A percentile compares a stretch with the other conserved stretches of the same genome.
Conservation (phyloP, 1,140 invertebrate genomes). For the Cotesia typhae region DNA sequence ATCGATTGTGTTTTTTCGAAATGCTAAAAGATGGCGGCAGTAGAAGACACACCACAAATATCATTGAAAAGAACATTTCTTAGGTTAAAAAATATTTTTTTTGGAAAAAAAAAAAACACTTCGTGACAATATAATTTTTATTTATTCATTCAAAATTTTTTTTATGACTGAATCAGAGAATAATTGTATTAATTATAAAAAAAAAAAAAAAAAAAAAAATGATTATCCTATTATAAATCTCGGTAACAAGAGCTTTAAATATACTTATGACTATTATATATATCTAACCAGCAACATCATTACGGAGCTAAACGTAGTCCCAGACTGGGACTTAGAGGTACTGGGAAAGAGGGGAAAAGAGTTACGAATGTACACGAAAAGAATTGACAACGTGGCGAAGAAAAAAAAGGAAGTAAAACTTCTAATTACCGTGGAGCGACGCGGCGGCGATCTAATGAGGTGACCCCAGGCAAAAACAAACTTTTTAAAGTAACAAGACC, state of each 20-base stretch:
- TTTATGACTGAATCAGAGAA: not conserved
- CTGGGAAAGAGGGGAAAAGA: no score
- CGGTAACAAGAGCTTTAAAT: no score
- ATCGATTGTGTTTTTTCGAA: no score
- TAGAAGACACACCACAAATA: no score
- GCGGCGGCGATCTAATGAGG: constrained; percentile 59
- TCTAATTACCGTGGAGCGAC: constrained; percentile 59
- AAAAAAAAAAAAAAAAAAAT: not conserved
- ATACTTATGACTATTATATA: not conserved
- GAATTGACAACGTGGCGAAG: constrained; percentile 4
- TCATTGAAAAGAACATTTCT: no score
- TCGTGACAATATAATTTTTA: no score
- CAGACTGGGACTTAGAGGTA: constrained; percentile 14
- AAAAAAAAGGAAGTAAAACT: constrained; percentile 53
- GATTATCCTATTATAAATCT: not conserved
- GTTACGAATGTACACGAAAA: constrained; percentile 8
- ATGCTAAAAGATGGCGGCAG: no score
- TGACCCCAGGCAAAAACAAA: constrained; percentile 57
- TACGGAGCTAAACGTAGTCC: constrained; percentile 42
- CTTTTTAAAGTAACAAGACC: constrained; percentile 59
- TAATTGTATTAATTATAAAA: not conserved
- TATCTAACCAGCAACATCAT: constrained; percentile 48
- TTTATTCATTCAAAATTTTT: no score
- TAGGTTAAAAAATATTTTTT: no score
- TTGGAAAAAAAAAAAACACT: no score